A percentile compares a stretch with the other conserved stretches of the same genome.
Conservation (phyloP, 2,113 vertebrate species). For the Ornithorhynchus anatinus region DNA sequence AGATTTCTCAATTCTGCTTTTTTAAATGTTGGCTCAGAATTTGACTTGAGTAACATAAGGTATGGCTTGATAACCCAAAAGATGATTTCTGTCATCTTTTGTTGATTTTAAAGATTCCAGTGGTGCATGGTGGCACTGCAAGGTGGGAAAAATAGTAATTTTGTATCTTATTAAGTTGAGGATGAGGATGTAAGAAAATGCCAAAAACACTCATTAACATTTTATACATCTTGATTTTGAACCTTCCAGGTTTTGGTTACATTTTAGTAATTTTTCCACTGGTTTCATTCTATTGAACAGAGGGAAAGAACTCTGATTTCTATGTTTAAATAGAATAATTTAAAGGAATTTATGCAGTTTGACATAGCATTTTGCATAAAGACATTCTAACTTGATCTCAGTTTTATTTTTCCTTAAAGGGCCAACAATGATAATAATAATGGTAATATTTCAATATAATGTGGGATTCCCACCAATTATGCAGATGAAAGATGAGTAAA, state of each 20-base stretch:
- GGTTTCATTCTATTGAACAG: neutral
- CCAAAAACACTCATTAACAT: neutral
- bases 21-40: too few species aligned
- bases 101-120: too few species aligned
- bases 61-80: too few species aligned
- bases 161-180: neutral
- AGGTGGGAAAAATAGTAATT: neutral
- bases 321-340: neutral
- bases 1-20: too few species aligned
- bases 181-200: neutral
- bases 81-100: too few species aligned
- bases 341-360: slow-evolving; percentile 4
- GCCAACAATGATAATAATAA: neutral
- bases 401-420: slow-evolving; percentile 13
- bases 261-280: neutral
- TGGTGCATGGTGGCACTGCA: too few species aligned
- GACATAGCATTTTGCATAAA: slow-evolving; percentile 20
- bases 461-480: neutral
- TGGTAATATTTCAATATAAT: neutral
- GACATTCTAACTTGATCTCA: neutral
- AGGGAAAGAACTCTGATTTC: neutral
- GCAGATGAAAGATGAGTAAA: neutral
- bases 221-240: neutral
- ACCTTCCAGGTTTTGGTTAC: neutral
- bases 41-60: too few species aligned